Evolutionary conservation across 2,888 invertebrate species (phyloP).

Genomic region (Helleia helle): DNA sequence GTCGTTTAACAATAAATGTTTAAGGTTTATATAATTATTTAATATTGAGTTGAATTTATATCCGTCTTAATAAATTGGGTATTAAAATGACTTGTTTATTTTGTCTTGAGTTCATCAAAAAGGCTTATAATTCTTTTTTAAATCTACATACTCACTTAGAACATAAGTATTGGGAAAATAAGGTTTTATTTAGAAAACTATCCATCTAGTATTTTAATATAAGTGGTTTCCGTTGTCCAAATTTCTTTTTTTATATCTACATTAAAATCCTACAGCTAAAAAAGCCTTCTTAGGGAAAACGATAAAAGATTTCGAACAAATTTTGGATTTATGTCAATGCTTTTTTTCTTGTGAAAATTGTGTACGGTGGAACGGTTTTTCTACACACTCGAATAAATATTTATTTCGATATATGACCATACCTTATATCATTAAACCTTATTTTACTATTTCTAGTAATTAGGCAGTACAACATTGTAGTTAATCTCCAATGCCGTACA

Average conservation of each 20-base stretch:
- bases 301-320: neutral
- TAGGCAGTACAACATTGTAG: neutral
- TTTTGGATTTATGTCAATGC: neutral
- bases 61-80: slow-evolving; percentile 3
- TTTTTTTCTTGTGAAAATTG: slow-evolving; percentile 8
- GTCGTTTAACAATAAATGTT: neutral
- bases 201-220: neutral
- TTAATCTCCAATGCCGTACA: slow-evolving; percentile 29
- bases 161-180: slow-evolving; percentile 24
- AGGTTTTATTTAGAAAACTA: neutral
- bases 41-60: neutral
- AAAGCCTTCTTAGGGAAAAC: neutral
- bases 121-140: too few species aligned
- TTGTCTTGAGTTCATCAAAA: neutral
- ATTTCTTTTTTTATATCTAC: too few species aligned
- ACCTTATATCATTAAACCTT: slow-evolving; percentile 9
- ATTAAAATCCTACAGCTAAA: too few species aligned
- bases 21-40: slow-evolving; percentile 47
- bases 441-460: slow-evolving; percentile 7
- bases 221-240: neutral
- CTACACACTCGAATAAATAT: slow-evolving; percentile 40
- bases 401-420: slow-evolving; percentile 19
- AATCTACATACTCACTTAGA: slow-evolving; percentile 36
- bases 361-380: slow-evolving; percentile 11
- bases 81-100: neutral